Conservation (phyloP, 2,888 invertebrate species). For the Heteromyza rotundicornis region DNA sequence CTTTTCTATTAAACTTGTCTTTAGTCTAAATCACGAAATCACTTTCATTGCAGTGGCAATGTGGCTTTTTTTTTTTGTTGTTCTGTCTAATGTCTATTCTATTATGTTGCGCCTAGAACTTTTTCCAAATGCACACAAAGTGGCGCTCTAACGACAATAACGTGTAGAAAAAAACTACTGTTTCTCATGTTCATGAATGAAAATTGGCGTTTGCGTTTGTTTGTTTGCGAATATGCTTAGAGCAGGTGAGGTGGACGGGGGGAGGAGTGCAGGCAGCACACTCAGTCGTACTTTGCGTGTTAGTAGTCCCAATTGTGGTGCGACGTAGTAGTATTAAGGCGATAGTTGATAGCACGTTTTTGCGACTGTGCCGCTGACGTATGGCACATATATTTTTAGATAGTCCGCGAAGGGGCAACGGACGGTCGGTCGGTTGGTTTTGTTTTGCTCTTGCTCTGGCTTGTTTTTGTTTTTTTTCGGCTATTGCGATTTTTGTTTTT, state of each 20-base stretch:
- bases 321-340: neutral
- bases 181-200: neutral
- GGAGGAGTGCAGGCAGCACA: too few species aligned
- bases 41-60: neutral
- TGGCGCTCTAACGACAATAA: neutral
- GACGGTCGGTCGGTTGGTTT: conserved; percentile 2
- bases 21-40: neutral
- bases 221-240: neutral
- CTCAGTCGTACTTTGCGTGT: neutral
- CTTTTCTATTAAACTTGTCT: too few species aligned
- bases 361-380: neutral
- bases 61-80: neutral
- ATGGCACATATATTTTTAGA: neutral
- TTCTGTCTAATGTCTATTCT: neutral
- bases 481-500: conserved; percentile 16
- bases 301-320: neutral
- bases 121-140: neutral
- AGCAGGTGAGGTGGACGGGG: neutral
- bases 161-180: too few species aligned
- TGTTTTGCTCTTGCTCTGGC: conserved; percentile 18
- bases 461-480: conserved; percentile 18
- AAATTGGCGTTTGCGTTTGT: neutral
- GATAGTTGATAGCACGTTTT: neutral
- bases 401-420: neutral
- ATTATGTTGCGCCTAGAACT: neutral